Conservation (phyloP, 2,797 vertebrate species). For the Sternotherus odoratus region DNA sequence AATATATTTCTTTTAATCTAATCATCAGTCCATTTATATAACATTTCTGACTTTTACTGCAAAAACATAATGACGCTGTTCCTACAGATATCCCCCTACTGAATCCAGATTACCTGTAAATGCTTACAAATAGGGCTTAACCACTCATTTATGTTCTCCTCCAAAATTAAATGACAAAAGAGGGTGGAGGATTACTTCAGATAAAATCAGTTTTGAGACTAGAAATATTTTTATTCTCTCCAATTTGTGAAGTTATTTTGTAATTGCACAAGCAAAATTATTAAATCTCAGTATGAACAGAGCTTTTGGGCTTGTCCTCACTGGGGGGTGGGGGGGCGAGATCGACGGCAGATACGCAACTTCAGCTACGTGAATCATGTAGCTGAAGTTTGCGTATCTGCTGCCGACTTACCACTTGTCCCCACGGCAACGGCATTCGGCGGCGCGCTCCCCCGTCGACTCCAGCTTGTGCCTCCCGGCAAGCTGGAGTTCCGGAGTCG, state of each 20-base stretch:
- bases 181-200: not conserved
- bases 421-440: too few relatives aligned
- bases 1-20: not conserved
- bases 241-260: not conserved
- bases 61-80: fast-evolving
- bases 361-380: too few relatives aligned
- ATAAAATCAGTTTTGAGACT: fast-evolving
- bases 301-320: too few relatives aligned
- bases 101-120: not conserved
- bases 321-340: too few relatives aligned
- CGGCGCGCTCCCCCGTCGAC: too few relatives aligned
- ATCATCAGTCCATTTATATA: not conserved
- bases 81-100: not conserved
- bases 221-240: not conserved
- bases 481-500: too few relatives aligned
- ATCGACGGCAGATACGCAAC: too few relatives aligned
- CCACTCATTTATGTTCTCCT: not conserved
- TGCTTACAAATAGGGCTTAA: fast-evolving
- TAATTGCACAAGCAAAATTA: not conserved
- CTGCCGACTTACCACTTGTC: too few relatives aligned
- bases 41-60: fast-evolving
- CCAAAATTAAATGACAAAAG: not conserved
- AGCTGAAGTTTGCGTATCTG: too few relatives aligned
- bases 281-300: fast-evolving
- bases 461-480: too few relatives aligned